Base-by-base conservation (phyloP, 2,113 vertebrate genomes). In the Channa argus region DNA sequence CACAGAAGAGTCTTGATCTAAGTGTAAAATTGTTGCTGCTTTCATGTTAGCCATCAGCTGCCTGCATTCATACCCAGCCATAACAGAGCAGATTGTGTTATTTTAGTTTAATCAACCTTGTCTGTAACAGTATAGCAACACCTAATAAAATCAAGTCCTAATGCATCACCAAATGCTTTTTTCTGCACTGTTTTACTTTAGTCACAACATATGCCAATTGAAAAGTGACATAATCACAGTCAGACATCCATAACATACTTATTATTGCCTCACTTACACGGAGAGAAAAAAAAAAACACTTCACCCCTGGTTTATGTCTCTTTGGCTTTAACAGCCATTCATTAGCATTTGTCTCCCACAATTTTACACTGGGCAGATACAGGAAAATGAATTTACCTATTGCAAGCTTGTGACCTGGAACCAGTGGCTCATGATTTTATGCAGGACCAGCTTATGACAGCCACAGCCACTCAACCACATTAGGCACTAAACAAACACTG, bases 101-200 rank as follows among this genome's bases (percentile, higher is more conserved):
- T 1, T 24, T 69, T 15, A 0, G 10, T 56, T 33, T 64, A 0
- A 54, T 62, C 6, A 54, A 36, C 24, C 34, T 33, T 24, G 24
- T 24, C 24, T 24, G 24, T 24, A 24, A 24, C 36, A 8, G 13
- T 43, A 49, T 2, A 36, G 41, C n/a, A 47, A 33, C 15, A 47
- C 44, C 50, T 13, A 49, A 69, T 69, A 50, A 43, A 43, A 44
- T 37, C 13, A 69, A 63, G 65, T 24, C 15, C 5, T 1, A 56
- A 37, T 8, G 13, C 36, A 49, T 69, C 37, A 55, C 58, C 24
- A 62, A 36, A 54, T 24, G 24, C 24, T 24, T 24, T 24, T 24
- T 24, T 24, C 24, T 24, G 1, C 24, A 24, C 24, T 24, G 24
- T 24, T 24, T 24, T 24, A 24, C 24, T 24, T 24, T 24, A 24